Base-by-base conservation (phyloP, 1,140 invertebrate genomes). In the Drosophila ogumai region DNA sequence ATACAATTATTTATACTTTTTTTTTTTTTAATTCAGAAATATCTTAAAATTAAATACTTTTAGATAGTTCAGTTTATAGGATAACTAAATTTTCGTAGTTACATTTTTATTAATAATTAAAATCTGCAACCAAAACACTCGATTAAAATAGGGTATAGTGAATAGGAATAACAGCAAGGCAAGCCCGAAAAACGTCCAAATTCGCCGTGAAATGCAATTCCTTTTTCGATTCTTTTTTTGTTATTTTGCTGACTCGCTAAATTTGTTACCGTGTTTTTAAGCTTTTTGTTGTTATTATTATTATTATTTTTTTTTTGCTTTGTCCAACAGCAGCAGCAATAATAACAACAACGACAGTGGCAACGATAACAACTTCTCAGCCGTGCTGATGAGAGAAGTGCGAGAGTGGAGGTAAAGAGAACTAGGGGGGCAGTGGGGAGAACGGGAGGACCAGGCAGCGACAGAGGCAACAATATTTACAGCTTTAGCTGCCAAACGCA, bases 341-440 rank as follows among this genome's bases (percentile, higher is more conserved):
- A 61, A 56, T 44, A 66, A 40, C 64, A 56, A 49, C 59, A 44
- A 43, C 67, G 31, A 68, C 79, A 64, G 79, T 81, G 67, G 66
- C 85, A 85, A 78, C 85, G 86, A 88, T 88, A 88, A 88, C 85
- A 88, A 88, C 86, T 90, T 90, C 85, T 90, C 74, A 77, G 57
- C 66, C 49, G 61, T 67, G 73, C 55, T 57, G 74, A 73, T 79
- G 75, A 76, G 43, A 55, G 75, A 58, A 60, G 47, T 61, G 34
- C 25, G 65, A 61, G 75, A 67, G 36, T 25, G 46, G 15, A 8
- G 47, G 47, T n/a, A 31, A 12, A 31, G 65, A 28, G 46, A 19
- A 22, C 46, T 13, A 40, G 52, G 46, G 63, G 55, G 17, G 55
- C 56, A 36, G 7, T 36, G 36, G 40, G 43, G 38, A 28, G 34